phyloP scores from a whole-genome alignment of 2,113 vertebrate species.

The Reinhardtius hippoglossoides region DNA sequence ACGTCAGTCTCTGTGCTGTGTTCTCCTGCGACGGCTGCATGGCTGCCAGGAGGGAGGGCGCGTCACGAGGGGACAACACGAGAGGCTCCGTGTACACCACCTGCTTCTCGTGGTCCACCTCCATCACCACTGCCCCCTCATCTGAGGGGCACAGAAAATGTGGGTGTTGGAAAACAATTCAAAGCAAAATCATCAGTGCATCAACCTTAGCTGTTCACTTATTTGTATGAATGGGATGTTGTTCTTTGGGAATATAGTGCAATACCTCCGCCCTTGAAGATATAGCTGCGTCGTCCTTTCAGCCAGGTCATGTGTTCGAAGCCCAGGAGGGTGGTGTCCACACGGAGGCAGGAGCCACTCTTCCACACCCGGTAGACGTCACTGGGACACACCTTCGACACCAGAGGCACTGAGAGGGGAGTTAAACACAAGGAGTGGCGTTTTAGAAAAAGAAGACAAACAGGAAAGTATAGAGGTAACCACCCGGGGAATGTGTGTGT shows the following conservation, averaged over 20 bases:
- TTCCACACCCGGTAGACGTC: slow-evolving; percentile 97
- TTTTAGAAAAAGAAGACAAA: background rate
- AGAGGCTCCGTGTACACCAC: slow-evolving; percentile 93
- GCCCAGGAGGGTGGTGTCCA: slow-evolving; percentile 94
- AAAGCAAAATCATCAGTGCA: background rate
- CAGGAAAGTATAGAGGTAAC: background rate
- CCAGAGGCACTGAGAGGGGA: slow-evolving; percentile 87
- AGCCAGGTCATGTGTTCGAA: slow-evolving; percentile 99
- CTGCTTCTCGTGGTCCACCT: slow-evolving; percentile 96
- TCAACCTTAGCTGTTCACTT: background rate
- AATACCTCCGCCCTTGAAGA: slow-evolving; percentile 94
- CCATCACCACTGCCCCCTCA: slow-evolving; percentile 94
- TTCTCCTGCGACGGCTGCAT: slow-evolving; percentile 95
- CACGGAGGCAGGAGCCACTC: slow-evolving; percentile 91
- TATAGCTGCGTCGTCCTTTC: slow-evolving; percentile 93
- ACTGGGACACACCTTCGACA: slow-evolving; percentile 95
- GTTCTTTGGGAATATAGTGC: slow-evolving; percentile 20
- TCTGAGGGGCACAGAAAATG: slow-evolving; percentile 74
- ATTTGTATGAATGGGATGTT: background rate
- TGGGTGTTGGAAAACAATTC: background rate
- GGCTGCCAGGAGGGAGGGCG: slow-evolving; percentile 90
- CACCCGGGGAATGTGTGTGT: background rate
- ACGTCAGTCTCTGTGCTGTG: slow-evolving; percentile 91
- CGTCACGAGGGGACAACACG: slow-evolving; percentile 87
- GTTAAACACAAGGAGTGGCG: background rate